phyloP scores from a whole-genome alignment of 2,888 invertebrate species.

The Noctua janthina region DNA sequence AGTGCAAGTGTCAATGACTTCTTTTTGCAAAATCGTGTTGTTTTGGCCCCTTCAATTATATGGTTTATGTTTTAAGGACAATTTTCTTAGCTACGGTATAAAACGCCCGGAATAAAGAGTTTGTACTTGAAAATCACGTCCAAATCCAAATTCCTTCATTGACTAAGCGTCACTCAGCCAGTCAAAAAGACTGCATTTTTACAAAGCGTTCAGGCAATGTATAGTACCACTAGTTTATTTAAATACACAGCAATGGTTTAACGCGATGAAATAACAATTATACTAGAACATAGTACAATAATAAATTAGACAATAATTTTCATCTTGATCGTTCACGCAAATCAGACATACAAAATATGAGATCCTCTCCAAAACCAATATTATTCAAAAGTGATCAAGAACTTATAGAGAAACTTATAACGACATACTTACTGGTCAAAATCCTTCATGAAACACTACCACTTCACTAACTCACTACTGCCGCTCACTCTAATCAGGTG shows the following conservation, averaged over 20 bases:
- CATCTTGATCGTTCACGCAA: conserved; percentile 40
- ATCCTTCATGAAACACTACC: conserved; percentile 66
- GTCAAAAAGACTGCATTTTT: conserved; percentile 43
- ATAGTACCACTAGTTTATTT: conserved; percentile 18
- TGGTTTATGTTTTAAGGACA: conserved; percentile 28
- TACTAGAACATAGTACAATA: conserved; percentile 56
- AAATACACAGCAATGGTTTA: conserved; percentile 44
- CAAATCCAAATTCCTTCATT: conserved; percentile 49
- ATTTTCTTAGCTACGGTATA: conserved; percentile 43
- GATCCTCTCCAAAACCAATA: conserved; percentile 57
- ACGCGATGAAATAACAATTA: conserved; percentile 49
- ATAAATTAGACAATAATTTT: conserved; percentile 55
- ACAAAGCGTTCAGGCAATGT: conserved; percentile 46
- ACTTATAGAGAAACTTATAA: conserved; percentile 45
- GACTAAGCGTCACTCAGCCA: conserved; percentile 7
- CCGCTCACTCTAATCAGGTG: conserved; percentile 79
- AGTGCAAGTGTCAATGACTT: conserved; percentile 53
- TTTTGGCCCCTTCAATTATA: conserved; percentile 66
- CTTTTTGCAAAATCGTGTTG: conserved; percentile 38
- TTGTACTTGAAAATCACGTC: conserved; percentile 60
- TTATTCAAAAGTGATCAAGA: conserved; percentile 58
- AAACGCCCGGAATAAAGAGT: conserved; percentile 28
- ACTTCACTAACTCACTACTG: conserved; percentile 51
- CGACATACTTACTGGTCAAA: conserved; percentile 57
- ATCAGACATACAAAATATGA: conserved; percentile 60